phyloP scores from a whole-genome alignment of 2,113 vertebrate species.

The Chrysemys picta region DNA sequence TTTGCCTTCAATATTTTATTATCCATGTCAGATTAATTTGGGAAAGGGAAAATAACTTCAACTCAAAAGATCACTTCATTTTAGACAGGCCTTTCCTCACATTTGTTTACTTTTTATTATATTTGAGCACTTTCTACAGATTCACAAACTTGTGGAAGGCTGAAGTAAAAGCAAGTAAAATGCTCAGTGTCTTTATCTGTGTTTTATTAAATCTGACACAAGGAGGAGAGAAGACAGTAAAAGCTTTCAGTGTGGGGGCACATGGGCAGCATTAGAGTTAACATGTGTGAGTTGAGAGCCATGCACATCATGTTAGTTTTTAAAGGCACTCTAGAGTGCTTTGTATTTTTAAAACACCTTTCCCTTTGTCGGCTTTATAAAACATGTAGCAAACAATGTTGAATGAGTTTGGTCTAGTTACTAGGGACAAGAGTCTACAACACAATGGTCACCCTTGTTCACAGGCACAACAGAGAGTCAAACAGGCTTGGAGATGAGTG shows the following conservation, averaged over 20 bases:
- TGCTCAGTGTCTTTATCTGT: not conserved
- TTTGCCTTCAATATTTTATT: constrained; percentile 1
- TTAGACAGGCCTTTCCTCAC: constrained; percentile 25
- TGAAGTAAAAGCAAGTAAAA: constrained; percentile 1
- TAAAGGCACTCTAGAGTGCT: not conserved
- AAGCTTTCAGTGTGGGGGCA: not conserved
- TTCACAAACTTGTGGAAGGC: not conserved
- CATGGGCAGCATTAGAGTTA: not conserved
- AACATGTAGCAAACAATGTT: not conserved
- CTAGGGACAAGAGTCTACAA: not conserved
- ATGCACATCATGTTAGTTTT: not conserved
- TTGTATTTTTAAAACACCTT: not conserved
- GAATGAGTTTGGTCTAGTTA: not conserved
- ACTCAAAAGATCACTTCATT: not conserved
- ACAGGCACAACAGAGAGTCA: not conserved
- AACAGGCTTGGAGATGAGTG: not conserved
- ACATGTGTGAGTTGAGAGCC: not conserved
- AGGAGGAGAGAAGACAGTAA: not conserved
- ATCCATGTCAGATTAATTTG: constrained; percentile 4
- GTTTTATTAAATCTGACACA: not conserved
- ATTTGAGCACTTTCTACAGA: constrained; percentile 4
- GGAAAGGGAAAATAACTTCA: not conserved
- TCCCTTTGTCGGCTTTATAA: not conserved
- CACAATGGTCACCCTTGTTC: not conserved
- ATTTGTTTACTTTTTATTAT: constrained; percentile 35